Evolutionary conservation across 2,797 vertebrate species (phyloP), one percentile per base, ranked within the genome.

Genomic region (Danio aesculapii): DNA sequence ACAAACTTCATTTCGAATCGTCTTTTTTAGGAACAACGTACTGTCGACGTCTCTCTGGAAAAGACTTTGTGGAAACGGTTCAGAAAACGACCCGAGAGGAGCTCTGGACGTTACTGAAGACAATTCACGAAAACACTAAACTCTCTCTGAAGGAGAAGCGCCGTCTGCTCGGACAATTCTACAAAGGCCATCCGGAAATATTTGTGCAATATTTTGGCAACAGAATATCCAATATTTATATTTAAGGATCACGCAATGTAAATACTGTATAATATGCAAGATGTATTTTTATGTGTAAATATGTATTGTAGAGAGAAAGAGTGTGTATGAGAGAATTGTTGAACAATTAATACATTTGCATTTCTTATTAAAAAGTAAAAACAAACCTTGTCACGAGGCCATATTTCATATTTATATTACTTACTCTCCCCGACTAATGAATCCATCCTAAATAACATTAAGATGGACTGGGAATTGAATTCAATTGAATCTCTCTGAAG

Each of bases 181-280:
- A 96, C 57, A 97, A 94, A 90, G 96, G 95, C 81, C 97, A 99
- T 77, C 97, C 97, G 0, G 92, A 96, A 69, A 95, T 97, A 87
- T 99, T 99, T 86, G 92, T 96, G 86, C 95, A 98, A 71, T 99
- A 99, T 93, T 99, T 98, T 92, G 96, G 96, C 87, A 94, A 95
- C 70, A 94, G 92, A 93, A 87, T 96, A 86, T 93, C 93, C 83
- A 92, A 88, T 84, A 84, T 93, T 63, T 94, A 91, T 90, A 70
- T 90, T 82, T 91, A 90, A 79, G 75, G 86, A 59, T 46, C 5
- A 11, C 14, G 30, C 52, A 8, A 14, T 53, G 46, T 82, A 84
- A 43, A 1, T n/a, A n/a, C 63, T 64, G 46, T 39, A 39, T 61
- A 52, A 79, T 57, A 83, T 86, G 83, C 81, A 85, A 46, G 86